These are phyloP conservation scores for Sinelater perroti DNA, from an alignment of 2,888 invertebrate species.

Conservation along the genomic window DNA sequence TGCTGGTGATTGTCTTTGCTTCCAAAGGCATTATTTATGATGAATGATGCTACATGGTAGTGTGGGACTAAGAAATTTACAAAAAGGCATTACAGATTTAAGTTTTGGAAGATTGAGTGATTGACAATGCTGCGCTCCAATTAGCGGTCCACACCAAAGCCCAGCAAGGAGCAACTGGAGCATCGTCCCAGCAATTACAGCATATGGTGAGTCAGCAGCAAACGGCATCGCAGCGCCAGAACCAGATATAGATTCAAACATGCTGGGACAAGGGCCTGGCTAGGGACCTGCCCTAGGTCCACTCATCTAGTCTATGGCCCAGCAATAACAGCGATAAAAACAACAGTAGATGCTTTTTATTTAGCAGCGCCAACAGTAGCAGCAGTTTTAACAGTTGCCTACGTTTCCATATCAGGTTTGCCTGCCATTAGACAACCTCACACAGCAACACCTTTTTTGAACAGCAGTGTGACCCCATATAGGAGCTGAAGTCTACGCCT, in stretches of 20 bases:
- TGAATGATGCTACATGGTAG: too few relatives aligned
- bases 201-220: slow-evolving; percentile 59
- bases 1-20: too few relatives aligned
- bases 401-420: slow-evolving; percentile 66
- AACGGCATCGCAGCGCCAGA: slow-evolving; percentile 63
- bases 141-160: slow-evolving; percentile 51
- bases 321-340: slow-evolving; percentile 64
- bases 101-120: too few relatives aligned
- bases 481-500: slow-evolving; percentile 72
- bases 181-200: slow-evolving; percentile 66
- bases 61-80: too few relatives aligned
- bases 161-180: slow-evolving; percentile 49
- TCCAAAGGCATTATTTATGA: too few relatives aligned
- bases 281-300: slow-evolving; percentile 50
- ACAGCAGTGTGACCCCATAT: slow-evolving; percentile 58
- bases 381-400: slow-evolving; percentile 69
- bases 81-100: too few relatives aligned
- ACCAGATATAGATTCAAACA: slow-evolving; percentile 64
- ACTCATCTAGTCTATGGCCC: slow-evolving; percentile 48
- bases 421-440: slow-evolving; percentile 62
- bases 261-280: slow-evolving; percentile 53
- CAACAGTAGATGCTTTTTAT: slow-evolving; percentile 60
- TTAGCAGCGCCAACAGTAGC: slow-evolving; percentile 64
- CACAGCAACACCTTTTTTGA: slow-evolving; percentile 57
- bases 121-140: too few relatives aligned